Evolutionary conservation across 2,888 invertebrate genomes (phyloP).

Genomic region (Ypsolopha sequella): DNA sequence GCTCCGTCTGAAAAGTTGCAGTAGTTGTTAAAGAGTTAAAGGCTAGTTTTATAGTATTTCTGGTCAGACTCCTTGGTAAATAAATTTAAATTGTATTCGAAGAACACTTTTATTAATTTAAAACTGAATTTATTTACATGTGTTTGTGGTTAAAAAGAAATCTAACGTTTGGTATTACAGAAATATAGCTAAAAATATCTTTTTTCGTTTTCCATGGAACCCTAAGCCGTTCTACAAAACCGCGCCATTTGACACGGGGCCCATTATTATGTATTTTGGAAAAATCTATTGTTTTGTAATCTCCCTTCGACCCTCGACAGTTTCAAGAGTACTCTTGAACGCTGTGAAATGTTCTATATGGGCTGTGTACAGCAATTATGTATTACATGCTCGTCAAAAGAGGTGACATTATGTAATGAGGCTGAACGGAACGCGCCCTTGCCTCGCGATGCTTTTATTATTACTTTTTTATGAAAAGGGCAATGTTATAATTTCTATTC

Average conservation of each 20-base stretch:
- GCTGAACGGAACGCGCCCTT: slow-evolving; percentile 20
- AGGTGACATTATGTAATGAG: slow-evolving; percentile 49
- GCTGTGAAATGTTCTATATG: slow-evolving; percentile 35
- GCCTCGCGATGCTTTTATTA: slow-evolving; percentile 7
- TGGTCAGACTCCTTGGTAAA: too few species aligned
- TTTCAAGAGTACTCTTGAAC: slow-evolving; percentile 42
- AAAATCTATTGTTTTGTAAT: slow-evolving; percentile 65
- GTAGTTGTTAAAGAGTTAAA: too few species aligned
- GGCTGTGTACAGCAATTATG: slow-evolving; percentile 29
- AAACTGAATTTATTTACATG: too few species aligned
- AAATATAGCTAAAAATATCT: too few species aligned
- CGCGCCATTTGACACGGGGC: slow-evolving; percentile 56
- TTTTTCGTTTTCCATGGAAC: slow-evolving; percentile 26
- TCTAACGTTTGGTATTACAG: background rate
- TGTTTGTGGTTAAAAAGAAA: too few species aligned
- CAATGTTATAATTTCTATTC: background rate
- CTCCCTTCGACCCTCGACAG: slow-evolving; percentile 44
- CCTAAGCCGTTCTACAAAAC: slow-evolving; percentile 45
- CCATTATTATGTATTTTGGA: slow-evolving; percentile 69
- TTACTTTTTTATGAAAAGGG: slow-evolving; percentile 4
- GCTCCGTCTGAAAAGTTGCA: too few species aligned
- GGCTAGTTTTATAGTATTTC: too few species aligned
- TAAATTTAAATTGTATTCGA: too few species aligned
- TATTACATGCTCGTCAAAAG: slow-evolving; percentile 31
- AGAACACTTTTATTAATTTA: too few species aligned